Evolutionary conservation across 2,888 invertebrate genomes (phyloP).

Genomic region (Drosophila pegasa): DNA sequence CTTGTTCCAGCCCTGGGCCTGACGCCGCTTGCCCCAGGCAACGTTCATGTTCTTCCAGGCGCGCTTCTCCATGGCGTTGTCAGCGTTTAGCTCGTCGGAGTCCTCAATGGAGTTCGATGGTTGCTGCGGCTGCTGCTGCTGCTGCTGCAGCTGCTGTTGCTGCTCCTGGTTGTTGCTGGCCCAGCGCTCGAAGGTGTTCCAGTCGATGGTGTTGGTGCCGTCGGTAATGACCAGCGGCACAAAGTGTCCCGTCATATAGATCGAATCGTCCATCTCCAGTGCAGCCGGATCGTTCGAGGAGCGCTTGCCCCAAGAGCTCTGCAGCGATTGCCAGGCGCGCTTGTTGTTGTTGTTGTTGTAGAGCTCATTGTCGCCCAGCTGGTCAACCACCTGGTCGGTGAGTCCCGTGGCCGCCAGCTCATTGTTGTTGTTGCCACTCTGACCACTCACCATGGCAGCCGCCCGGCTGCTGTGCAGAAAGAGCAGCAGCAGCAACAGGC

Average conservation of each 20-base stretch:
- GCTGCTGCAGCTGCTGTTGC: conserved; percentile 40
- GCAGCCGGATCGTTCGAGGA: conserved; percentile 30
- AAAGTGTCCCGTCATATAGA: conserved; percentile 67
- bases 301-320: conserved; percentile 90
- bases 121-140: conserved; percentile 37
- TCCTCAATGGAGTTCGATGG: conserved; percentile 56
- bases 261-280: conserved; percentile 49
- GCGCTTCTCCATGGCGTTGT: conserved; percentile 86
- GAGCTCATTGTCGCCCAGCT: conserved; percentile 62
- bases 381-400: conserved; percentile 64
- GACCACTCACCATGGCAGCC: conserved; percentile 13
- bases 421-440: conserved; percentile 39
- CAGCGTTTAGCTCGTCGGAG: conserved; percentile 38
- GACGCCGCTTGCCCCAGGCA: conserved; percentile 91
- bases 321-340: conserved; percentile 88
- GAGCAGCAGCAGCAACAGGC: conserved; percentile 45
- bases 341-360: conserved; percentile 84
- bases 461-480: conserved; percentile 42
- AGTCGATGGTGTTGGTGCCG: conserved; percentile 68
- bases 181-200: conserved; percentile 74
- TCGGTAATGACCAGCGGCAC: conserved; percentile 65
- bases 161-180: conserved; percentile 48
- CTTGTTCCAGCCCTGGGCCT: conserved; percentile 86
- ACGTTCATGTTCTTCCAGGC: conserved; percentile 90
- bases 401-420: conserved; percentile 58